Conservation (phyloP, 2,113 vertebrate genomes). For the Pachypanchax playfairii region DNA sequence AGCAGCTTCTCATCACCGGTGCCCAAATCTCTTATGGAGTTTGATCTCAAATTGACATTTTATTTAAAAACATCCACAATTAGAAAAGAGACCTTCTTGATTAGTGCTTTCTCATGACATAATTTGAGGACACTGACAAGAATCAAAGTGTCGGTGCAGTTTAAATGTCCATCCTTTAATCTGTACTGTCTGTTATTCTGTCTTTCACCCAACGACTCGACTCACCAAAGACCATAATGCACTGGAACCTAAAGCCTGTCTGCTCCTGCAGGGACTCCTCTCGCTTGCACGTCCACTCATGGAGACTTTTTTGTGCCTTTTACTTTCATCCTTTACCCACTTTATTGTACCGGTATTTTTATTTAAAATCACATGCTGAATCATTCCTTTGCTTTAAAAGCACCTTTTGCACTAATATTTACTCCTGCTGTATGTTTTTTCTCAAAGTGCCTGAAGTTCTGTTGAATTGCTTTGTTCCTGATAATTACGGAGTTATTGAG, state of each 20-base stretch:
- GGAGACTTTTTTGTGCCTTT: slow-evolving; percentile 25
- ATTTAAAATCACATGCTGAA: slow-evolving; percentile 26
- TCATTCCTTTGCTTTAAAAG: slow-evolving; percentile 60
- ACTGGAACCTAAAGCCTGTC: slow-evolving; percentile 73
- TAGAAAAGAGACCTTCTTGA: not conserved
- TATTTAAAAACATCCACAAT: slow-evolving; percentile 10
- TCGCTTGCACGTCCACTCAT: slow-evolving; percentile 61
- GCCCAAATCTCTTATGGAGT: slow-evolving; percentile 1
- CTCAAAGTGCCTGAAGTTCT: slow-evolving; percentile 67
- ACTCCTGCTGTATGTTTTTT: slow-evolving; percentile 61
- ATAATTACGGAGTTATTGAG: slow-evolving; percentile 42
- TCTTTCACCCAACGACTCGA: slow-evolving; percentile 24
- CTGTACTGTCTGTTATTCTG: slow-evolving; percentile 22
- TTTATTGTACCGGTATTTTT: slow-evolving; percentile 52
- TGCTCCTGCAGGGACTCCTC: slow-evolving; percentile 52
- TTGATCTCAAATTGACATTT: slow-evolving; percentile 14
- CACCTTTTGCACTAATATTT: slow-evolving; percentile 70
- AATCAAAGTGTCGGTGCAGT: slow-evolving; percentile 30
- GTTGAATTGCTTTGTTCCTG: slow-evolving; percentile 24
- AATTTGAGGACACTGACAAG: not conserved
- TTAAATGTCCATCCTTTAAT: slow-evolving; percentile 16
- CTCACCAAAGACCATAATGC: slow-evolving; percentile 75
- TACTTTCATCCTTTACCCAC: slow-evolving; percentile 34
- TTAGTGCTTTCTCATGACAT: not conserved
- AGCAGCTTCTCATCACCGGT: slow-evolving; percentile 6